Percentiles rank a stretch among this genome's conserved stretches.
These are phyloP conservation scores for Lysiphlebus fabarum DNA, from an alignment of 1,140 invertebrate species.

Conservation along the genomic window DNA sequence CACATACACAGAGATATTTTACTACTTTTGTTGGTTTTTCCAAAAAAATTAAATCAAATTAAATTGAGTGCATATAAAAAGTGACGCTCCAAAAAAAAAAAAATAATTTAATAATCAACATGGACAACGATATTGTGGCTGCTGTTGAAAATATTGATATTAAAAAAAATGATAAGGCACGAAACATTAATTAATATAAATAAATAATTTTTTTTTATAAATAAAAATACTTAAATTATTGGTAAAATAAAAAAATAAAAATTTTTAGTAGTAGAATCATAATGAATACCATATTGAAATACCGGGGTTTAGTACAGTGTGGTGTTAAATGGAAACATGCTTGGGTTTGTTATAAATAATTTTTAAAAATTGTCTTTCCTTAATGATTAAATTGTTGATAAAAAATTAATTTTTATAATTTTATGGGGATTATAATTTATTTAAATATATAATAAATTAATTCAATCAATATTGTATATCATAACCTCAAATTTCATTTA, in stretches of 20 bases:
- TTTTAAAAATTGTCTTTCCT: slow-evolving; percentile 21
- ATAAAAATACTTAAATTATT: slow-evolving; percentile 44
- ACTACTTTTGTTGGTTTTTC: too few relatives aligned
- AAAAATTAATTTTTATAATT: too few relatives aligned
- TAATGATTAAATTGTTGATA: background rate
- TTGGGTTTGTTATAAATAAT: slow-evolving; percentile 47
- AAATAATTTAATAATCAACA: slow-evolving; percentile 28
- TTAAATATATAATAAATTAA: background rate
- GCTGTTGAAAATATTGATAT: slow-evolving; percentile 59
- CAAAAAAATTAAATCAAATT: too few relatives aligned
- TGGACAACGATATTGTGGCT: slow-evolving; percentile 53
- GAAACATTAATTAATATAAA: slow-evolving; percentile 41
- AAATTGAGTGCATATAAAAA: too few relatives aligned
- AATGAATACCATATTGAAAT: slow-evolving; percentile 55
- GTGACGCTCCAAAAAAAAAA: too few relatives aligned
- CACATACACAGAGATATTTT: too few relatives aligned
- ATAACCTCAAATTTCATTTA: slow-evolving; percentile 27
- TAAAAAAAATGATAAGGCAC: slow-evolving; percentile 63
- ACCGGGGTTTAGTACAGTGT: slow-evolving; percentile 54
- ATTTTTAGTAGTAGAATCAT: slow-evolving; percentile 59
- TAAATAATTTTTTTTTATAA: slow-evolving; percentile 23
- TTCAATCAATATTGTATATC: slow-evolving; percentile 35
- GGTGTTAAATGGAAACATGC: slow-evolving; percentile 43
- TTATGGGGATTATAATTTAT: too few relatives aligned
- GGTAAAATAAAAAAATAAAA: slow-evolving; percentile 35